Conservation (phyloP, 2,888 invertebrate species). For the Drosophila kuntzei region DNA sequence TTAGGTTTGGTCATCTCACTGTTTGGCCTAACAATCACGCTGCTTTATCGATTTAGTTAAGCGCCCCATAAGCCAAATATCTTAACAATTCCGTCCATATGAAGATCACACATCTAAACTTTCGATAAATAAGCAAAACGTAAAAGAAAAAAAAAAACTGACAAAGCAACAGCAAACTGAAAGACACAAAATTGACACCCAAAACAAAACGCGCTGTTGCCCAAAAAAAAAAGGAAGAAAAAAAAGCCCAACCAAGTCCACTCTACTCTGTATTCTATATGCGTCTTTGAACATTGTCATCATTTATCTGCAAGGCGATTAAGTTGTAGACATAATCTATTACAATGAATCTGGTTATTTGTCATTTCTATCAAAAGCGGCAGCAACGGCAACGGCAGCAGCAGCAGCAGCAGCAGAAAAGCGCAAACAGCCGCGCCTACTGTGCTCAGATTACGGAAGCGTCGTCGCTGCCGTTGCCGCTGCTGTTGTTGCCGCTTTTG, state of each 20-base stretch:
- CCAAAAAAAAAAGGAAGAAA: slow-evolving; percentile 22
- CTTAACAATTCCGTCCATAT: slow-evolving; percentile 67
- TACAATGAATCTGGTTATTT: slow-evolving; percentile 85
- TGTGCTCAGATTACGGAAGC: slow-evolving; percentile 85
- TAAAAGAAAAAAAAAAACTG: slow-evolving; percentile 27
- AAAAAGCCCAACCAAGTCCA: slow-evolving; percentile 28
- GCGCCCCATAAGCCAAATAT: slow-evolving; percentile 64
- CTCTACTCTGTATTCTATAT: slow-evolving; percentile 32
- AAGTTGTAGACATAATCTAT: slow-evolving; percentile 86
- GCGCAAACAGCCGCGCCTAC: slow-evolving; percentile 84
- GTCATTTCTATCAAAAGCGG: slow-evolving; percentile 80
- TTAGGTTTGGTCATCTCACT: slow-evolving; percentile 77
- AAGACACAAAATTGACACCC: slow-evolving; percentile 78
- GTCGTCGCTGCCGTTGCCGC: slow-evolving; percentile 27
- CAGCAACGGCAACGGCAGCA: slow-evolving; percentile 27
- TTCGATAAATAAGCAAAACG: slow-evolving; percentile 26
- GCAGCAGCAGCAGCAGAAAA: slow-evolving; percentile 64
- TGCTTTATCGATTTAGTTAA: slow-evolving; percentile 83
- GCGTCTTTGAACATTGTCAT: slow-evolving; percentile 80
- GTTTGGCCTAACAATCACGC: slow-evolving; percentile 77
- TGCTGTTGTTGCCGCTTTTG: slow-evolving; percentile 8
- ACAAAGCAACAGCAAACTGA: slow-evolving; percentile 60
- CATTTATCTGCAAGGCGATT: slow-evolving; percentile 85
- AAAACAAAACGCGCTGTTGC: slow-evolving; percentile 74
- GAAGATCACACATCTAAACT: slow-evolving; percentile 51